These are phyloP conservation scores for Heptranchias perlo DNA, from an alignment of 2,113 vertebrate species.

Conservation along the genomic window DNA sequence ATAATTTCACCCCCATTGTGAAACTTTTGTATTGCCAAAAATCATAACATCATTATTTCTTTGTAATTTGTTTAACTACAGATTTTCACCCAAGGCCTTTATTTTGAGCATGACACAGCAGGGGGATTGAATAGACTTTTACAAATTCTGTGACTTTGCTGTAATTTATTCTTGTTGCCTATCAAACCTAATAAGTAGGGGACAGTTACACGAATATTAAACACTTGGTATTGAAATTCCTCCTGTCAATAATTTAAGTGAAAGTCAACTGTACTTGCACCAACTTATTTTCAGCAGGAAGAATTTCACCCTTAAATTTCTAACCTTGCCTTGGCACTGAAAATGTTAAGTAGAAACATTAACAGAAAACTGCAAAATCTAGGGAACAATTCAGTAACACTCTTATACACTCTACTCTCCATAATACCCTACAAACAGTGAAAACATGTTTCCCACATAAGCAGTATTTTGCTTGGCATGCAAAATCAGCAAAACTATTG, in stretches of 20 bases:
- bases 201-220: neutral
- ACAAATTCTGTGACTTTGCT: neutral
- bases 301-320: neutral
- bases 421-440: neutral
- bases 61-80: neutral
- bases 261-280: neutral
- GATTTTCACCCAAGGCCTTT: neutral
- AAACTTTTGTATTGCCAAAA: neutral
- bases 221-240: neutral
- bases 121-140: neutral
- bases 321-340: neutral
- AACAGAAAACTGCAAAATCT: neutral
- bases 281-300: neutral
- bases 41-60: neutral
- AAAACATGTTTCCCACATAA: neutral
- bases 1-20: neutral
- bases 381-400: neutral
- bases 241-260: neutral
- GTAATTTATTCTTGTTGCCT: neutral
- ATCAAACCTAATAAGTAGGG: neutral
- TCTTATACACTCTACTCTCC: neutral
- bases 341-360: neutral
- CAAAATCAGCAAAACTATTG: neutral
- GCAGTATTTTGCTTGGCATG: neutral
- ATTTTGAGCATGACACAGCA: neutral